Evolutionary conservation across 2,888 invertebrate species (phyloP), one percentile per base, ranked within the genome.

Genomic region (Orchestes rusci): DNA sequence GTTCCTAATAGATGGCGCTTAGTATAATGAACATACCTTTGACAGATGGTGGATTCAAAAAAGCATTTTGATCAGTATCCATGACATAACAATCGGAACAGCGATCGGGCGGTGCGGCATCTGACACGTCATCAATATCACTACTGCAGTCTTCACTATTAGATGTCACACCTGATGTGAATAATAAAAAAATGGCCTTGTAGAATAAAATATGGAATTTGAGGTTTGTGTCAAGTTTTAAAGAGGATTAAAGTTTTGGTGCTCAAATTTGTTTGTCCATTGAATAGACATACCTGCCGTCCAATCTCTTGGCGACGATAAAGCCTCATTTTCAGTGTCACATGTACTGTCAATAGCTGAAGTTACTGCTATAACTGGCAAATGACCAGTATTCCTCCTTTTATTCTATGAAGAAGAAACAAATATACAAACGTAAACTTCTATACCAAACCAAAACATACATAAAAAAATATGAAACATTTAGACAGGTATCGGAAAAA

Each of bases 111-210:
- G 67, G 62, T 32, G 63, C 57, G 33, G 63, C 58, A 53, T 74
- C 72, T 5, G 72, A 68, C 41, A 72, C 70, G 37, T 64, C 62
- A 43, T 62, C 61, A 17, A 57, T 43, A 39, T 85, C 88, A 1
- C 88, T 87, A 63, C 87, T 87, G 65, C 85, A 85, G 58, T 85
- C 86, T 60, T 87, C 66, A 59, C 89, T 89, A 68, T 91, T 91
- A 57, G 90, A 88, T 32, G 90, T 90, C 51, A 89, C 81, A 47
- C 88, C 90, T 69, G 86, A n/a, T n/a, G n/a, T n/a, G n/a, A n/a
- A n/a, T 79, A 17, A 18, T 17, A 23, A 4, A 37, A 37, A 23
- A n/a, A n/a, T n/a, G n/a, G n/a, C n/a, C n/a, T n/a, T n/a, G n/a
- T n/a, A n/a, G n/a, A n/a, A n/a, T n/a, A n/a, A n/a, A n/a, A n/a